phyloP scores from a whole-genome alignment of 2,113 vertebrate genomes.

The Bombycilla garrulus region DNA sequence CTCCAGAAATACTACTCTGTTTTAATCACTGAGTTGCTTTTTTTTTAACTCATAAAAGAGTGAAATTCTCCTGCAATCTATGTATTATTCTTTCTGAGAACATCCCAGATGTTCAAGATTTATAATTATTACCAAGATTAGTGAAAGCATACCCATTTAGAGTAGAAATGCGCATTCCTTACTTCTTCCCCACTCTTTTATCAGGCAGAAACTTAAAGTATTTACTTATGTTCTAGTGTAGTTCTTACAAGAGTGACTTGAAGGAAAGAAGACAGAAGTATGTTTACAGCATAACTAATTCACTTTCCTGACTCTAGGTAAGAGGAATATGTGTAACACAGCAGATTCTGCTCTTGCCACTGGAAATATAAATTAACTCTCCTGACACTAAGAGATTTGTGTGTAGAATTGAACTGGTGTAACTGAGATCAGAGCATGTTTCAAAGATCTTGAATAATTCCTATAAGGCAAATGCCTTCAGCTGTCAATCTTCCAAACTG shows the following conservation, averaged over 20 bases:
- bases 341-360: background rate
- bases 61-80: background rate
- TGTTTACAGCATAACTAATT: background rate
- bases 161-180: background rate
- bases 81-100: background rate
- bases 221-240: background rate
- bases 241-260: background rate
- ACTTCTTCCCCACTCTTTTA: background rate
- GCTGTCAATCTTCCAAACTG: conserved; percentile 53
- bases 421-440: conserved; percentile 3
- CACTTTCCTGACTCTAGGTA: background rate
- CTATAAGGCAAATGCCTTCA: conserved; percentile 27
- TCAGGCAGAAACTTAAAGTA: background rate
- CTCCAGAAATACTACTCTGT: background rate
- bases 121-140: background rate
- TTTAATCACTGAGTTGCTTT: background rate
- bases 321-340: background rate
- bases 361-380: background rate
- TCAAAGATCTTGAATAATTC: conserved; percentile 21
- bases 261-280: background rate
- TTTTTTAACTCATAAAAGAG: background rate
- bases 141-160: background rate
- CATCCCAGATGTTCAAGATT: background rate
- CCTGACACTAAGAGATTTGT: background rate
- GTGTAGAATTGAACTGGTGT: background rate